Percentiles rank a stretch among this genome's conserved stretches.
Evolutionary conservation across 2,888 invertebrate species (phyloP).

Genomic region (Sinhomidia bicolor): DNA sequence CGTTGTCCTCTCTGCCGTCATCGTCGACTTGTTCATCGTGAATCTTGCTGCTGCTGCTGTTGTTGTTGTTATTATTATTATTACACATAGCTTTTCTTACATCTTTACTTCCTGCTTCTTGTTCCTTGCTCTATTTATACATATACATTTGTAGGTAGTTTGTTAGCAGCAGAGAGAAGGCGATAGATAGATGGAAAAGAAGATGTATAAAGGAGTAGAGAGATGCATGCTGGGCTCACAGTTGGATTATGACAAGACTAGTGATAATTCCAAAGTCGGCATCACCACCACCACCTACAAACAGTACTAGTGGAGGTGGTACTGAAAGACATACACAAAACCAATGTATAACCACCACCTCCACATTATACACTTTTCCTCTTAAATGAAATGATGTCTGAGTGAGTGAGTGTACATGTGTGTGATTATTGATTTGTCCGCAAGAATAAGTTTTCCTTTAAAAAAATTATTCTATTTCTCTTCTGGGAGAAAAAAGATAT

Average conservation of each 20-base stretch:
- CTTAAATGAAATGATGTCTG: slow-evolving; percentile 28
- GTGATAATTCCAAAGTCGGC: slow-evolving; percentile 70
- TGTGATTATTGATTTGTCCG: slow-evolving; percentile 70
- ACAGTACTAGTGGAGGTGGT: background rate
- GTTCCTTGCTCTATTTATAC: background rate
- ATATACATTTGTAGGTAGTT: no score
- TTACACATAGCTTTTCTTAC: slow-evolving; percentile 35
- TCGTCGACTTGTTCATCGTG: background rate
- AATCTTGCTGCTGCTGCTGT: background rate
- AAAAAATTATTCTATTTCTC: background rate
- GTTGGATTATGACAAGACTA: slow-evolving; percentile 71
- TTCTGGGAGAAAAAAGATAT: slow-evolving; percentile 42
- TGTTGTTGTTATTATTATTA: background rate
- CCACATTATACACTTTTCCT: slow-evolving; percentile 18
- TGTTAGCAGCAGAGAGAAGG: slow-evolving; percentile 44
- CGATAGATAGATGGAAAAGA: background rate
- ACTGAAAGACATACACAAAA: background rate
- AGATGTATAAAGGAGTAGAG: background rate
- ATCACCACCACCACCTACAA: slow-evolving; percentile 10
- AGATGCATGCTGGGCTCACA: slow-evolving; percentile 68
- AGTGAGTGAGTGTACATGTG: slow-evolving; percentile 21
- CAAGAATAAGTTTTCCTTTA: slow-evolving; percentile 35
- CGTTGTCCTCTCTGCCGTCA: background rate
- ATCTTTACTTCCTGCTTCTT: slow-evolving; percentile 23
- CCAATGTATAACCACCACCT: background rate